Percentiles rank a stretch among this genome's conserved stretches.
These are phyloP conservation scores for Drosophila colorata DNA, from an alignment of 2,888 invertebrate species.

Conservation along the genomic window DNA sequence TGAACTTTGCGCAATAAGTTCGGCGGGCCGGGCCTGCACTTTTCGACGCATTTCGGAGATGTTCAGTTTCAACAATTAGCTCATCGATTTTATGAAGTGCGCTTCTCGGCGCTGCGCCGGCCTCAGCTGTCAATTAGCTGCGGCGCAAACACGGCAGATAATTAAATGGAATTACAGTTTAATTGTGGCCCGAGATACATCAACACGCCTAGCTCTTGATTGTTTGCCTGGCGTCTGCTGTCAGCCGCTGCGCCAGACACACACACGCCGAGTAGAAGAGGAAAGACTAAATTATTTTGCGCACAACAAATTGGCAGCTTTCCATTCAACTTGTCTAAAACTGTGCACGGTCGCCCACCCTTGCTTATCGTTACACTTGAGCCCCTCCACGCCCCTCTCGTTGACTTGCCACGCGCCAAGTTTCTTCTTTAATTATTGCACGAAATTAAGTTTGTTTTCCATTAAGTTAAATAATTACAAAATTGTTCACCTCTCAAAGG, in stretches of 20 bases:
- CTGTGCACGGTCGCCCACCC: constrained; percentile 24
- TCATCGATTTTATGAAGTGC: constrained; percentile 64
- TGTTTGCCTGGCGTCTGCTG: constrained; percentile 36
- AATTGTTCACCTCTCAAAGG: constrained; percentile 76
- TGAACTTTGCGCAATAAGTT: constrained; percentile 73
- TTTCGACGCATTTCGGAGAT: constrained; percentile 29
- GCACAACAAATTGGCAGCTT: constrained; percentile 67
- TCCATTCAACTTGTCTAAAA: constrained; percentile 66
- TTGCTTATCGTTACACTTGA: constrained; percentile 5
- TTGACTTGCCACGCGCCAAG: constrained; percentile 31
- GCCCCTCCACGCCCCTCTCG: background rate
- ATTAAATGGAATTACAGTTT: constrained; percentile 74
- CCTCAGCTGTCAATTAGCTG: constrained; percentile 65
- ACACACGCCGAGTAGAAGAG: background rate
- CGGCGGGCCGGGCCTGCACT: constrained; percentile 51
- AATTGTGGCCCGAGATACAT: constrained; percentile 68
- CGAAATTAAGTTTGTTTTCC: constrained; percentile 80
- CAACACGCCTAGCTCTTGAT: constrained; percentile 46
- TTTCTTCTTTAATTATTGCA: constrained; percentile 62
- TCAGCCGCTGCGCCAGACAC: constrained; percentile 35
- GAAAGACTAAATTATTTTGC: constrained; percentile 52
- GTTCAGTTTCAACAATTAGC: constrained; percentile 55
- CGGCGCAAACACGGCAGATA: constrained; percentile 53
- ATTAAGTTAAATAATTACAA: constrained; percentile 81
- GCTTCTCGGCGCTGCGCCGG: constrained; percentile 22